Conservation (phyloP, 2,113 vertebrate species). For the Helogale parvula region DNA sequence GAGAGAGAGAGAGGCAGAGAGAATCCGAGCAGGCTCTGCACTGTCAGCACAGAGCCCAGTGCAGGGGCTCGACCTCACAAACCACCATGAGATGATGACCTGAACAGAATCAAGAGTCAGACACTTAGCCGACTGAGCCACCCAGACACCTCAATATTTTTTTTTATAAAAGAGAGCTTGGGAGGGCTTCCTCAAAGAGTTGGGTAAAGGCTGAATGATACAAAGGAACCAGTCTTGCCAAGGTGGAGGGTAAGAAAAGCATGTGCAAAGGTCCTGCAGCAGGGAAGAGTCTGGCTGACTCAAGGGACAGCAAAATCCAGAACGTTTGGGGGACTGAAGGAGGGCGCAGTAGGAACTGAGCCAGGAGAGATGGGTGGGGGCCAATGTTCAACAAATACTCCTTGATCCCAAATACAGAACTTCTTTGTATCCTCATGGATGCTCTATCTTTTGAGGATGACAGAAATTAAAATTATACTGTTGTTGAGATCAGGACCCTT, state of each 20-base stretch:
- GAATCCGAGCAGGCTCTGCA: too few relatives aligned
- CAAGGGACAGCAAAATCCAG: neutral
- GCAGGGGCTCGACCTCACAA: too few relatives aligned
- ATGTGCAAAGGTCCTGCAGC: neutral
- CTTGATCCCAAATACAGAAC: neutral
- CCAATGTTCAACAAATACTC: neutral
- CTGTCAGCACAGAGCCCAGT: too few relatives aligned
- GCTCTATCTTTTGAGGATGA: neutral
- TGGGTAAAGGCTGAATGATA: neutral
- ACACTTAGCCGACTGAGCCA: too few relatives aligned
- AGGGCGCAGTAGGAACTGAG: neutral
- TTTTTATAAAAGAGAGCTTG: too few relatives aligned
- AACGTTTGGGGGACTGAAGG: neutral
- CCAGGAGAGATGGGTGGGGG: neutral
- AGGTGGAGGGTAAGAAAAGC: neutral
- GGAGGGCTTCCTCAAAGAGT: neutral
- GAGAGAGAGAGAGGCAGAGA: too few relatives aligned
- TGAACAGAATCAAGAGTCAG: too few relatives aligned
- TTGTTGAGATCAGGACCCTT: neutral
- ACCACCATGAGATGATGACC: too few relatives aligned
- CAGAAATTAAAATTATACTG: neutral
- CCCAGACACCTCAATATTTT: too few relatives aligned
- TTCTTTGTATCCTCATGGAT: neutral
- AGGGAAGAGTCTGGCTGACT: neutral
- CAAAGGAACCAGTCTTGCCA: neutral